Evolutionary conservation across 2,888 invertebrate species (phyloP), one percentile per base, ranked within the genome.

Genomic region (Drosophila subquinaria): DNA sequence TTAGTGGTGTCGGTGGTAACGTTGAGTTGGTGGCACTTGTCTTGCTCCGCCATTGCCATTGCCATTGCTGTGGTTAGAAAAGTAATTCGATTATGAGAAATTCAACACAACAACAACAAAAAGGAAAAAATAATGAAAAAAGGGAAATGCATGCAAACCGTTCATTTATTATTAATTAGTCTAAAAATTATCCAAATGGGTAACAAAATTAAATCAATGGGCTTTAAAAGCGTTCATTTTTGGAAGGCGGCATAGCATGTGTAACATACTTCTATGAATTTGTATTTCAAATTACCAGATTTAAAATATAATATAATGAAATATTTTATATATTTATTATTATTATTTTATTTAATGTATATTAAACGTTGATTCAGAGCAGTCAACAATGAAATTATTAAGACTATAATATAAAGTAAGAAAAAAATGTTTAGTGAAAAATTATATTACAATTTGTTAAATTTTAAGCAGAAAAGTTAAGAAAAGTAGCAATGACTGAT

Each of bases 81-180:
- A 82, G 88, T 88, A 85, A 83, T 85, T 88, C 83, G 88, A 85
- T 88, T 88, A 88, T 75, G 74, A 66, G 66, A 75, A 80, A 76
- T 76, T 73, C 53, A 57, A 55, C 66, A 48, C 20, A 60, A 59
- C 65, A 69, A 38, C 27, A 50, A 33, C 30, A 67, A 23, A 23
- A 23, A 4, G 23, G 4, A 9, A 15, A 35, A 47, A 35, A 61
- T 11, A n/a, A 17, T n/a, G 30, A 55, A 30, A 40, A 47, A 42
- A 17, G 17, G 40, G 40, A 64, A 57, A 36, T 40, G 36, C 71
- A 81, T 64, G 59, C 67, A 74, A 73, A 67, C 56, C 51, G 52
- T 65, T 79, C 73, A 76, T 88, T 82, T 67, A 82, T 82, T 74
- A 89, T 84, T 84, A 88, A 84, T 79, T 88, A 69, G 74, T 67